A percentile compares a stretch with the other conserved stretches of the same genome.
Evolutionary conservation across 2,797 vertebrate genomes (phyloP).

Genomic region (Pseudopleuronectes americanus): DNA sequence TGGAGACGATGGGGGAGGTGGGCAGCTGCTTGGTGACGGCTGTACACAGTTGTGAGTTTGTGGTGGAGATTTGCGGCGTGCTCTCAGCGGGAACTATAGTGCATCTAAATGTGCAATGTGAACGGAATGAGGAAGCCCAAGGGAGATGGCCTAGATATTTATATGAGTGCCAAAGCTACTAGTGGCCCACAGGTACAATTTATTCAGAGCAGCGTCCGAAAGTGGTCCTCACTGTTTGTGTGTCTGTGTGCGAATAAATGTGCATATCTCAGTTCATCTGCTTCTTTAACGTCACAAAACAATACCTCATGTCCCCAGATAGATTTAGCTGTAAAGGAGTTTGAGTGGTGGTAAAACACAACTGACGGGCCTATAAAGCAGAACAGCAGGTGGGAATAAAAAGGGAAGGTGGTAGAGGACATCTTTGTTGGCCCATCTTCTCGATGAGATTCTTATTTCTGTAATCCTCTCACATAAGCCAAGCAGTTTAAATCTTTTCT

Average conservation of each 20-base stretch:
- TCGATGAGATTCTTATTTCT: slow-evolving; percentile 15
- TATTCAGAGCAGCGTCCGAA: slow-evolving; percentile 3
- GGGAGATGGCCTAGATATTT: slow-evolving; percentile 49
- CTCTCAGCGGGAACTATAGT: slow-evolving; percentile 47
- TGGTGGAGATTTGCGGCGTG: slow-evolving; percentile 44
- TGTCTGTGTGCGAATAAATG: slow-evolving; percentile 10
- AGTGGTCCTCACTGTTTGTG: neutral
- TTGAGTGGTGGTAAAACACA: slow-evolving; percentile 43
- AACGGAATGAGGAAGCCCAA: slow-evolving; percentile 41
- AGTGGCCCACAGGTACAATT: slow-evolving; percentile 21
- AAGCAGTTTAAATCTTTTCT: slow-evolving; percentile 27
- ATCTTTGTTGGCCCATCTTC: slow-evolving; percentile 45
- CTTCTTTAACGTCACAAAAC: slow-evolving; percentile 19
- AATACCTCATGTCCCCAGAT: slow-evolving; percentile 31
- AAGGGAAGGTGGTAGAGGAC: slow-evolving; percentile 10
- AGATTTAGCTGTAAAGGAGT: slow-evolving; percentile 30
- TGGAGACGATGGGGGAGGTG: neutral
- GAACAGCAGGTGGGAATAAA: slow-evolving; percentile 42
- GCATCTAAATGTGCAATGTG: slow-evolving; percentile 55
- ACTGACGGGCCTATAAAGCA: slow-evolving; percentile 35
- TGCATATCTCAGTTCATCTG: slow-evolving; percentile 20
- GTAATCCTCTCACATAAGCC: slow-evolving; percentile 32
- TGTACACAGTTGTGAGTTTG: slow-evolving; percentile 26
- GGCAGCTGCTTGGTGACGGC: slow-evolving; percentile 7
- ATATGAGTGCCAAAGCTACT: slow-evolving; percentile 26